These are phyloP conservation scores for Lycopodina hypogea DNA, from an alignment of 37 sponge, comb jelly and placozoan genomes.

Conservation along the genomic window DNA sequence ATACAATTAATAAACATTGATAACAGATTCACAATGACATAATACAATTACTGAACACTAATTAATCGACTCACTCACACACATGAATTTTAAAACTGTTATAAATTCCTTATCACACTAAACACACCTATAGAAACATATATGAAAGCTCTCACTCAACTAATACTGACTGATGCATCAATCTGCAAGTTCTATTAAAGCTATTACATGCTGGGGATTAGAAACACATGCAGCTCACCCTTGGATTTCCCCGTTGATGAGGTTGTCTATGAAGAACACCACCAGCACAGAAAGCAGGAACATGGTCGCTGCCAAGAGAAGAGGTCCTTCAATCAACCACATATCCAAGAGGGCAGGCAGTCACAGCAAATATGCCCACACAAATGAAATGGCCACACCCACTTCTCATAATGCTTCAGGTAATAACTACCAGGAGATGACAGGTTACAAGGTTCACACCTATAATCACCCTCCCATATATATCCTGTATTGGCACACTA, in stretches of 20 bases:
- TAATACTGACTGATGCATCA: too few species aligned
- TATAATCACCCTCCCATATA: neutral
- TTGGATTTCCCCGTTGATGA: conserved; percentile 90
- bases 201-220: neutral
- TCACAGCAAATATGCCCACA: conserved; percentile 88
- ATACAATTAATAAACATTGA: neutral
- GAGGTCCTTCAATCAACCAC: conserved; percentile 75
- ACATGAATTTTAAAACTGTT: too few species aligned
- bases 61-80: too few species aligned
- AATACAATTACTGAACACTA: too few species aligned
- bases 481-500: too few species aligned
- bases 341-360: conserved; percentile 88
- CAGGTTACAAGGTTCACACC: neutral
- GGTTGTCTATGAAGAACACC: conserved; percentile 73
- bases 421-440: neutral
- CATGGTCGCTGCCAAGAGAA: conserved; percentile 56
- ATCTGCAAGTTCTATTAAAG: neutral
- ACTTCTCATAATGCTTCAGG: conserved; percentile 72
- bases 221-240: conserved; percentile 50
- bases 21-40: too few species aligned
- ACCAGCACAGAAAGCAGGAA: conserved; percentile 77
- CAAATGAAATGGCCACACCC: conserved; percentile 81
- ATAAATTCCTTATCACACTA: too few species aligned
- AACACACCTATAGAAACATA: too few species aligned
- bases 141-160: too few species aligned